Evolutionary conservation across 92 coral and sea anemone species (phyloP).

Genomic region (Siderastrea radians): DNA sequence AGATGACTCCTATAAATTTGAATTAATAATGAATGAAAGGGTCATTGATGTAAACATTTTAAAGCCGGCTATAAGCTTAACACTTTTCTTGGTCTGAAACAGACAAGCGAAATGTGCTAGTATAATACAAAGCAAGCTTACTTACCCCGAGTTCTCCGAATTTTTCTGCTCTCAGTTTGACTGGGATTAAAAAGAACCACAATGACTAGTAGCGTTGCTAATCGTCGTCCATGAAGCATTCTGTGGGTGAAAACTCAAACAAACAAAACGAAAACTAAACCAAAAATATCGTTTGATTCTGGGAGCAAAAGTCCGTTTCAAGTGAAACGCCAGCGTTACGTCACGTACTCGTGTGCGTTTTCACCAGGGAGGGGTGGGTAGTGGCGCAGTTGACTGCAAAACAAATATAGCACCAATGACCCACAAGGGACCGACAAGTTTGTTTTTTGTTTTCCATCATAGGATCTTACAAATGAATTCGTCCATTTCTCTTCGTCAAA

Average conservation of each 20-base stretch:
- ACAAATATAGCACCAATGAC: no score
- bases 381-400: no score
- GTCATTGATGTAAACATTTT: no score
- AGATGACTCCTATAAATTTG: no score
- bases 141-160: slow-evolving; percentile 31
- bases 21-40: no score
- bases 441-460: no score
- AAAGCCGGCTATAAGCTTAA: neutral
- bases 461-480: no score
- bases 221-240: slow-evolving; percentile 16
- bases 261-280: neutral
- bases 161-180: neutral
- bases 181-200: slow-evolving; percentile 11
- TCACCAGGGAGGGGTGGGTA: slow-evolving; percentile 33
- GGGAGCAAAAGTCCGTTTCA: slow-evolving; percentile 14
- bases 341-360: slow-evolving; percentile 15
- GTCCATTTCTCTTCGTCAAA: no score
- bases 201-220: neutral
- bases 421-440: no score
- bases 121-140: neutral
- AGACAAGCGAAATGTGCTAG: neutral
- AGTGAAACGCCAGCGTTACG: slow-evolving; percentile 45
- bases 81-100: neutral
- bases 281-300: neutral
- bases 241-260: neutral